Conservation (phyloP, 2,888 invertebrate species). For the Macrophya annulata region DNA sequence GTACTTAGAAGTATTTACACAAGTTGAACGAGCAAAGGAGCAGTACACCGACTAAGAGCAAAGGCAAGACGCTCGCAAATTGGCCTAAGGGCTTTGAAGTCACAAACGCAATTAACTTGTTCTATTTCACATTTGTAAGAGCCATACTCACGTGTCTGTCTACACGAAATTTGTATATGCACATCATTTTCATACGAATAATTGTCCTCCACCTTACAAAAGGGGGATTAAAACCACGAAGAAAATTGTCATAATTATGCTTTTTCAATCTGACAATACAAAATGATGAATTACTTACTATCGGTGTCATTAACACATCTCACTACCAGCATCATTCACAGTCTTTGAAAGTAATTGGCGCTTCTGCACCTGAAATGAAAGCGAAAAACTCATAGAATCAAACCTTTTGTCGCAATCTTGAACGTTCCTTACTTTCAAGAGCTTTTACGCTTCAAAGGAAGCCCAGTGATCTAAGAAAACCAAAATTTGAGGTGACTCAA, state of each 20-base stretch:
- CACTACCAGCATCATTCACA: not conserved
- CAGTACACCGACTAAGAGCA: conserved; percentile 60
- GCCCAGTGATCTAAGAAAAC: not conserved
- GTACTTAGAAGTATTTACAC: conserved; percentile 61
- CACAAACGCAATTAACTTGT: conserved; percentile 73
- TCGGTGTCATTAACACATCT: not conserved
- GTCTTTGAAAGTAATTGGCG: not conserved
- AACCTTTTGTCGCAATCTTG: not conserved
- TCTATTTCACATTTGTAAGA: conserved; percentile 66
- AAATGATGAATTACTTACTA: not conserved
- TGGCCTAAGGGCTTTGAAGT: conserved; percentile 72
- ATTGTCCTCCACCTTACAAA: not conserved
- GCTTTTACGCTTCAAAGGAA: not conserved
- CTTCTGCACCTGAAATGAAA: not conserved
- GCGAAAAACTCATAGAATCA: not conserved
- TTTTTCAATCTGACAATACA: not conserved
- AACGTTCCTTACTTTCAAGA: not conserved
- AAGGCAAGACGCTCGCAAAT: conserved; percentile 62
- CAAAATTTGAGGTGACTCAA: not conserved
- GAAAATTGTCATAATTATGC: not conserved
- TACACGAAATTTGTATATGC: not conserved
- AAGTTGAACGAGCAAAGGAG: not conserved
- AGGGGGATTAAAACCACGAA: not conserved
- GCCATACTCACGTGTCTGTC: conserved; percentile 1
- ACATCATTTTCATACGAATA: not conserved